Evolutionary conservation across 2,113 vertebrate species (phyloP), one percentile per base, ranked within the genome.

Genomic region (Oreochromis tanganicae): DNA sequence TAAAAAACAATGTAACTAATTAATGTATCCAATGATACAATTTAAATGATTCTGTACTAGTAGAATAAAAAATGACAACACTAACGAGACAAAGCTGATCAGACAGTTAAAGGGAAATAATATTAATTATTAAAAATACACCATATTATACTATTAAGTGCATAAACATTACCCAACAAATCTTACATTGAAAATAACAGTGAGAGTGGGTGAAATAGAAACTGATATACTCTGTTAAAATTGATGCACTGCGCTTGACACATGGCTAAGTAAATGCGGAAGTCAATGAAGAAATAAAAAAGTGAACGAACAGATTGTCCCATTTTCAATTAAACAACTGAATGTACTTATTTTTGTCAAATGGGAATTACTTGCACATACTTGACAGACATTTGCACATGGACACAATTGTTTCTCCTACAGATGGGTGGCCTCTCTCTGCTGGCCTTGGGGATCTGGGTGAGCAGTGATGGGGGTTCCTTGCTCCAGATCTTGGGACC

Each of bases 381-480:
- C 46, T 50, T 19, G 16, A 50, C 16, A 50, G 43, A 78, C 50
- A 78, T 32, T n/a, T 50, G 24, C 43, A 50, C 7, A 78, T 78
- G 16, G 16, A 50, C 24, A 78, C 14, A 48, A 5, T 50, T 19
- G 27, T 34, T 56, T 12, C 29, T 61, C 36, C 54, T 94, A 52
- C 94, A 99, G 98, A 92, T 98, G 1, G 92, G 95, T 6, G 98
- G 98, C 0, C 91, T 90, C 7, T 84, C 95, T 41, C 94, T 99
- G 82, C 85, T 98, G 63, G 97, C 96, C 52, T 94, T 97, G 91
- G 98, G 98, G 17, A 97, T 97, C 93, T 99, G 98, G 98, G 97
- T 97, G 36, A 96, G 85, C 0, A 93, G 97, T n/a, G 97, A 97
- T 4, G 95, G 91, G 13, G 1, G 61, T 3, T 97, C 96, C 3